phyloP scores from a whole-genome alignment of 2,113 vertebrate genomes.

The Danionella cerebrum region DNA sequence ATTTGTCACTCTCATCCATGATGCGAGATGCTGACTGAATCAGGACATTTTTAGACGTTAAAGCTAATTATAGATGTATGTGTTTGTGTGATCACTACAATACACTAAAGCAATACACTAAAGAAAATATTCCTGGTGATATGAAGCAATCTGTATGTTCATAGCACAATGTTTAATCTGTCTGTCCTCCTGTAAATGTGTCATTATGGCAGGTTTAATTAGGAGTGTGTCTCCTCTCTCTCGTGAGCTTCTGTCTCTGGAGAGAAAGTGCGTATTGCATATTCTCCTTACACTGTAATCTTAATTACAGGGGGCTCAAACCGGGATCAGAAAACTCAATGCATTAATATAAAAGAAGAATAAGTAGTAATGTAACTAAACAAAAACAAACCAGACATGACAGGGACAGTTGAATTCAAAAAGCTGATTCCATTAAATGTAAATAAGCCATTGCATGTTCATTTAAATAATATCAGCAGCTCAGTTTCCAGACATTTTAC shows the following conservation, averaged over 20 bases:
- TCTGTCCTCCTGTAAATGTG: not conserved
- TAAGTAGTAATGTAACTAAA: too few species aligned
- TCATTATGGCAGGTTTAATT: slow-evolving; percentile 41
- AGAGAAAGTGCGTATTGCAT: slow-evolving; percentile 16
- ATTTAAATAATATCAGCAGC: too few species aligned
- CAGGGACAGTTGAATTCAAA: too few species aligned
- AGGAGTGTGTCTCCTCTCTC: slow-evolving; percentile 30
- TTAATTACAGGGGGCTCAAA: slow-evolving; percentile 23
- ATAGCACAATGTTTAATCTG: not conserved
- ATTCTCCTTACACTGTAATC: slow-evolving; percentile 1
- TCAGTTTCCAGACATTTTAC: too few species aligned
- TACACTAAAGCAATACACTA: not conserved
- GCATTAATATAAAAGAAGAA: too few species aligned
- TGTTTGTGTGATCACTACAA: too few species aligned
- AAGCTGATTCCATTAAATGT: too few species aligned
- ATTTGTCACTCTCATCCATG: not conserved
- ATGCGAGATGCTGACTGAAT: not conserved
- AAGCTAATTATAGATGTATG: not conserved
- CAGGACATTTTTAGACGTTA: not conserved
- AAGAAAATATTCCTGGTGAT: not conserved
- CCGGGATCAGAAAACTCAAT: too few species aligned
- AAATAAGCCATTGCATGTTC: too few species aligned
- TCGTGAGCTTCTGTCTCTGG: slow-evolving; percentile 19
- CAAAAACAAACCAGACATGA: too few species aligned
- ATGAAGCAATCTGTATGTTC: slow-evolving; percentile 2